These are phyloP conservation scores for Xiphophorus hellerii DNA, from an alignment of 2,113 vertebrate genomes.

Conservation along the genomic window DNA sequence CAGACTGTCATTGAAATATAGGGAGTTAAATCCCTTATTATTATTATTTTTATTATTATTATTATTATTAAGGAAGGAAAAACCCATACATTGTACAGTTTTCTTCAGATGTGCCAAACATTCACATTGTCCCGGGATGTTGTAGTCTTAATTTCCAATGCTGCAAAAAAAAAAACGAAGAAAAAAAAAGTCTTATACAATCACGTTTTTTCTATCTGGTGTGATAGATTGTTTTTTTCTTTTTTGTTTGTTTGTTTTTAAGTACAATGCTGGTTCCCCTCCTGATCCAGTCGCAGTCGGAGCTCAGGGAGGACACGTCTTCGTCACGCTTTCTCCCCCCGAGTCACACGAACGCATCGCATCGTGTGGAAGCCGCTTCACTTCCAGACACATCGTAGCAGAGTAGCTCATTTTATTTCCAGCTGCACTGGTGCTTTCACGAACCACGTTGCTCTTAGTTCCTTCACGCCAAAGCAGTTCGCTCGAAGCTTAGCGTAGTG, in stretches of 20 bases:
- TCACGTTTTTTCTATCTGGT: slow-evolving; percentile 68
- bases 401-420: slow-evolving; percentile 50
- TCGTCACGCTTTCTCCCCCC: slow-evolving; percentile 6
- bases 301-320: slow-evolving; percentile 55
- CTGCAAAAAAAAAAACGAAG: slow-evolving; percentile 82
- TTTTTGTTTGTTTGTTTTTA: too few species aligned
- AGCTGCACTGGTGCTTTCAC: slow-evolving; percentile 75
- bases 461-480: slow-evolving; percentile 84
- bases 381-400: slow-evolving; percentile 23
- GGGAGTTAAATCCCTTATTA: slow-evolving; percentile 63
- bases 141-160: slow-evolving; percentile 76
- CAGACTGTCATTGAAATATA: slow-evolving; percentile 73
- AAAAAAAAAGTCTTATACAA: slow-evolving; percentile 92
- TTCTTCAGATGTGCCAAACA: slow-evolving; percentile 93
- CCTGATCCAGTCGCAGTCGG: slow-evolving; percentile 41
- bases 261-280: slow-evolving; percentile 39
- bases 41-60: slow-evolving; percentile 54
- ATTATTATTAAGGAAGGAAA: slow-evolving; percentile 63
- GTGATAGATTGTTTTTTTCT: background rate
- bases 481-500: slow-evolving; percentile 24
- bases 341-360: background rate
- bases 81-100: slow-evolving; percentile 80
- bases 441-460: slow-evolving; percentile 79
- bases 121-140: slow-evolving; percentile 63
- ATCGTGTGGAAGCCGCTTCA: background rate